Evolutionary conservation across 2,888 invertebrate species (phyloP).

Genomic region (Gastracanthus pulcherrimus): DNA sequence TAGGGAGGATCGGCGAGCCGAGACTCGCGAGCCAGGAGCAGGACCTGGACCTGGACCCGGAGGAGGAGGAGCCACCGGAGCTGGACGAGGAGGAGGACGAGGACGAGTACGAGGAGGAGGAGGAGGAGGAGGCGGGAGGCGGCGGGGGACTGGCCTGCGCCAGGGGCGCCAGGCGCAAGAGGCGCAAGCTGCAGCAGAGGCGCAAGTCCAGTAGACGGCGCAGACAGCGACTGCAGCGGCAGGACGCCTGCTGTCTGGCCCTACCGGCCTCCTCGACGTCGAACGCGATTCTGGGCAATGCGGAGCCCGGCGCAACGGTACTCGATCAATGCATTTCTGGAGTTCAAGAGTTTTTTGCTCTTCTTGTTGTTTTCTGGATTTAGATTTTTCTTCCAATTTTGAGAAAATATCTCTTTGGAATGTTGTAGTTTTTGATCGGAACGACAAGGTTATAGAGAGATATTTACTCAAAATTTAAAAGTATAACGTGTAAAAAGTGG

Average conservation of each 20-base stretch:
- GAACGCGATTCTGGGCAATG: too few relatives aligned
- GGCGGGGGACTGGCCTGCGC: conserved; percentile 71
- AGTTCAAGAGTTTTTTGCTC: too few relatives aligned
- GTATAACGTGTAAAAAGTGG: too few relatives aligned
- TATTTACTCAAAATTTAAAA: too few relatives aligned
- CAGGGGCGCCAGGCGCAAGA: conserved; percentile 70
- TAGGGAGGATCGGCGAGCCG: conserved; percentile 57
- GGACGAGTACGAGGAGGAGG: conserved; percentile 49
- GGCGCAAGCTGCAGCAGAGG: conserved; percentile 67
- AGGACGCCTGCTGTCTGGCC: conserved; percentile 69
- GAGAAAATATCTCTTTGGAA: too few relatives aligned
- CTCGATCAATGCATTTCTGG: too few relatives aligned
- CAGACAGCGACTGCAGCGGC: conserved; percentile 46
- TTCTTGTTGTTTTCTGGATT: too few relatives aligned
- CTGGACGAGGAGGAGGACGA: conserved; percentile 59
- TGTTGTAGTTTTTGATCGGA: too few relatives aligned
- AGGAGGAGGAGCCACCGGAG: conserved; percentile 59
- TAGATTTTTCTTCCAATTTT: too few relatives aligned
- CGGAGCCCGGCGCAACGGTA: conserved; percentile 15
- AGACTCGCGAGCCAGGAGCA: conserved; percentile 61
- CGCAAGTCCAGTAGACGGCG: conserved; percentile 68
- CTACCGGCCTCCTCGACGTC: conserved; percentile 46
- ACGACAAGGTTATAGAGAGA: too few relatives aligned
- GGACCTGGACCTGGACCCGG: conserved; percentile 70
- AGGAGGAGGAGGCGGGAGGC: conserved; percentile 43